These are phyloP conservation scores for Xylota segnis DNA, from an alignment of 2,888 invertebrate genomes.

Conservation along the genomic window DNA sequence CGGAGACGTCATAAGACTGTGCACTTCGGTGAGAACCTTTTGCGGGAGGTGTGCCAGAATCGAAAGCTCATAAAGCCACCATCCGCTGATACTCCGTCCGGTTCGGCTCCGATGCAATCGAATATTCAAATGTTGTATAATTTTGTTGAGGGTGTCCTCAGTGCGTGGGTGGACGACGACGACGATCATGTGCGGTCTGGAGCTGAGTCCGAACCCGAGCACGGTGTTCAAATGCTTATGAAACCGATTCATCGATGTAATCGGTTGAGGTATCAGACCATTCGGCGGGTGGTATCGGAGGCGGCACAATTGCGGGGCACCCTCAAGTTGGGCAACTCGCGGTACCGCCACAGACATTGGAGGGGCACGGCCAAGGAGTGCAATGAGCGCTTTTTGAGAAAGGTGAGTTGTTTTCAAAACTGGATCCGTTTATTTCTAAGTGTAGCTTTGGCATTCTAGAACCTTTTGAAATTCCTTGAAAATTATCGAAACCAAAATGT, in stretches of 20 bases:
- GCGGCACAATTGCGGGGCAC: conserved; percentile 89
- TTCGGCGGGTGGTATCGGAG: conserved; percentile 89
- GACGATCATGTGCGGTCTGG: conserved; percentile 88
- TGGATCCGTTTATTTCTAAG: too few species aligned
- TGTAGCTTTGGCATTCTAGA: too few species aligned
- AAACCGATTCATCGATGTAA: conserved; percentile 85
- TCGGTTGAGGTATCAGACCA: conserved; percentile 89
- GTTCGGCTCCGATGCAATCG: conserved; percentile 87
- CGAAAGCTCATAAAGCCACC: conserved; percentile 86
- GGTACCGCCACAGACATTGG: conserved; percentile 93
- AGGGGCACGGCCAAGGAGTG: conserved; percentile 94
- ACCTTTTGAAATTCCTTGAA: too few species aligned
- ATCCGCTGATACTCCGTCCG: conserved; percentile 82
- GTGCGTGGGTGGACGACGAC: conserved; percentile 90
- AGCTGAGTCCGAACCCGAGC: conserved; percentile 90
- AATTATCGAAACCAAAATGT: too few species aligned
- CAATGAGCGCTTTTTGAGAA: conserved; percentile 94
- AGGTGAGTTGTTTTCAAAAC: conserved; percentile 87
- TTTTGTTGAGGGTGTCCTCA: conserved; percentile 92
- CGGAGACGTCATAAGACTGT: conserved; percentile 91
- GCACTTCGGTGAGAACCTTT: conserved; percentile 91
- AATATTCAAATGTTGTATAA: conserved; percentile 93
- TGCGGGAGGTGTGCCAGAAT: conserved; percentile 91
- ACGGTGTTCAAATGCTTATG: conserved; percentile 85
- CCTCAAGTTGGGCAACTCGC: conserved; percentile 88